These are phyloP conservation scores for Bubo blakistoni DNA, from an alignment of 2,113 vertebrate species.

Conservation along the genomic window DNA sequence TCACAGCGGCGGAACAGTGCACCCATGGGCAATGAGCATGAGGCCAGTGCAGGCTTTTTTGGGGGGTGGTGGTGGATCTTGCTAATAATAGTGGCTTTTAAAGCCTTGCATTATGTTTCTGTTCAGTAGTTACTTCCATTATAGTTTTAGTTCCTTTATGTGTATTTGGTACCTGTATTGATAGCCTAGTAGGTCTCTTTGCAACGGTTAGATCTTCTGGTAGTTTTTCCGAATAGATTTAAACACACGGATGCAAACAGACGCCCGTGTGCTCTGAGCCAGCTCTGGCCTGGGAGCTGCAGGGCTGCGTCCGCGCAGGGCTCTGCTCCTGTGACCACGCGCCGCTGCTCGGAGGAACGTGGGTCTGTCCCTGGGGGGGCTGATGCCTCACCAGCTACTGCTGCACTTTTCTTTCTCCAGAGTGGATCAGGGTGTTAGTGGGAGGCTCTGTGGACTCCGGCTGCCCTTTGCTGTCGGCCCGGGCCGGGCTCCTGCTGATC, in stretches of 20 bases:
- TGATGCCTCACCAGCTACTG: not conserved
- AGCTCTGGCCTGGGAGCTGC: not conserved
- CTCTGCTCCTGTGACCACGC: not conserved
- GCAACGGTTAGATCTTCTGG: rapidly evolving
- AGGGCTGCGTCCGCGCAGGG: not conserved
- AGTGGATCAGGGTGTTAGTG: not conserved
- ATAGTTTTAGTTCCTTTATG: rapidly evolving
- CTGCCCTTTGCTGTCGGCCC: not conserved
- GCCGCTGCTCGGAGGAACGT: not conserved
- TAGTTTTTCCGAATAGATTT: not conserved
- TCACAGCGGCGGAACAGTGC: not conserved
- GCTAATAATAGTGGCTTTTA: not conserved
- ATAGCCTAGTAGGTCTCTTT: not conserved
- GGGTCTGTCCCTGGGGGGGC: not conserved
- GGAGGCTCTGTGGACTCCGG: rapidly evolving
- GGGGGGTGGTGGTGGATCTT: not conserved
- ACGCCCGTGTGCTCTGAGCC: not conserved
- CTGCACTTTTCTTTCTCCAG: not conserved
- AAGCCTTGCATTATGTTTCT: rapidly evolving
- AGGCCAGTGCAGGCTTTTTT: not conserved
- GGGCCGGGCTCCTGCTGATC: not conserved
- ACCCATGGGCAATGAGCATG: rapidly evolving
- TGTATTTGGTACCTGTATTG: rapidly evolving
- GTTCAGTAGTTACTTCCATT: not conserved
- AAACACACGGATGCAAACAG: not conserved